Conservation (phyloP, 2,888 invertebrate species). For the Clusia tigrina region DNA sequence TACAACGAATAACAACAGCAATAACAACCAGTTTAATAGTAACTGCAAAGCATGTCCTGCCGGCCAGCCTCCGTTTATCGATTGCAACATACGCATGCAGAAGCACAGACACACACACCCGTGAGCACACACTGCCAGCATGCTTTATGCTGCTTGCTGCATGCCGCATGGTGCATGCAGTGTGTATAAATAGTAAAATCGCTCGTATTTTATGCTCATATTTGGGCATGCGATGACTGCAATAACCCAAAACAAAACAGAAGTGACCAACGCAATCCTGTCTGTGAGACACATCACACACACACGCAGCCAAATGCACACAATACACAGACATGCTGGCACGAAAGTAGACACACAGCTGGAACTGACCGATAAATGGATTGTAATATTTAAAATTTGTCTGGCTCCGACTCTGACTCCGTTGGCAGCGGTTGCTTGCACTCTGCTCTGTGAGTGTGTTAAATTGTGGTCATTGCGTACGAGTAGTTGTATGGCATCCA, state of each 20-base stretch:
- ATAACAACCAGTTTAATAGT: neutral
- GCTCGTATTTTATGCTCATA: constrained; percentile 46
- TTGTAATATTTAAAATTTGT: constrained; percentile 51
- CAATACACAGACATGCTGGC: constrained; percentile 4
- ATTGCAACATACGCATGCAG: constrained; percentile 46
- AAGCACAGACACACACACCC: constrained; percentile 9
- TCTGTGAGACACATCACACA: constrained; percentile 17
- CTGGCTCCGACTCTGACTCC: neutral
- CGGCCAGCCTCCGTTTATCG: constrained; percentile 47
- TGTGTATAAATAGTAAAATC: constrained; percentile 47
- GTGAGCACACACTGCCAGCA: too few species aligned
- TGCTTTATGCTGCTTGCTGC: too few species aligned
- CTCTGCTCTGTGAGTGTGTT: neutral
- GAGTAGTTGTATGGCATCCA: neutral
- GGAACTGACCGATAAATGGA: constrained; percentile 49
- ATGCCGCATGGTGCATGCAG: neutral
- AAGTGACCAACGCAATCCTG: constrained; percentile 8
- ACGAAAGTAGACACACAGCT: constrained; percentile 27
- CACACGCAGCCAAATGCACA: constrained; percentile 9
- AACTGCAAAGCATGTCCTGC: neutral
- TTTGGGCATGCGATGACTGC: neutral
- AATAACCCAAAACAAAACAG: neutral
- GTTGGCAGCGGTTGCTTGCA: neutral
- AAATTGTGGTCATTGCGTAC: neutral
- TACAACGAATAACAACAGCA: neutral